Evolutionary conservation across 1,140 invertebrate genomes (phyloP).

Genomic region (Propsilocerus akamusi): DNA sequence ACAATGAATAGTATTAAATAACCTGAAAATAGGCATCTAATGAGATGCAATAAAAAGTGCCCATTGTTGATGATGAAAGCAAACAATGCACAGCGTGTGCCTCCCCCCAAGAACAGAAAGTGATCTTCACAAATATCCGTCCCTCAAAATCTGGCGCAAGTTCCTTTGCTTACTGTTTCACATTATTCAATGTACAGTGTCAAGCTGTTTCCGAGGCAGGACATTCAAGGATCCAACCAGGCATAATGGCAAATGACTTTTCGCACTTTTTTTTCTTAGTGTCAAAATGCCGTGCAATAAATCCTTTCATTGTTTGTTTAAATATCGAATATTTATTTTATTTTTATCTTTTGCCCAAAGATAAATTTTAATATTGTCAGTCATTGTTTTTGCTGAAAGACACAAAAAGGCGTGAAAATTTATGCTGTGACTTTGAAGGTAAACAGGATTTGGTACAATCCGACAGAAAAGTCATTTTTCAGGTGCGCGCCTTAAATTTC

Average conservation of each 20-base stretch:
- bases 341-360: too few relatives aligned
- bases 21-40: conserved; percentile 2
- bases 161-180: neutral
- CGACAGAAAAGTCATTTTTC: too few relatives aligned
- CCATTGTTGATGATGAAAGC: neutral
- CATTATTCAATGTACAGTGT: neutral
- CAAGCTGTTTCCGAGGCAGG: neutral
- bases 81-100: neutral
- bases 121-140: neutral
- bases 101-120: too few relatives aligned
- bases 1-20: conserved; percentile 3
- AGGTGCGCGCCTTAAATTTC: too few relatives aligned
- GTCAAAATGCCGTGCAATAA: neutral
- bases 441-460: too few relatives aligned
- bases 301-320: neutral
- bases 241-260: neutral
- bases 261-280: neutral
- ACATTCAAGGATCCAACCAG: neutral
- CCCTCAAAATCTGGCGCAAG: neutral
- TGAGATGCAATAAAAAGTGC: neutral
- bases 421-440: too few relatives aligned
- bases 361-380: too few relatives aligned
- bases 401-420: too few relatives aligned
- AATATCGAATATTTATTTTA: too few relatives aligned
- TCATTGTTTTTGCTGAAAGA: too few relatives aligned